phyloP scores from a whole-genome alignment of 2,888 invertebrate species.

The Allygus modestus region DNA sequence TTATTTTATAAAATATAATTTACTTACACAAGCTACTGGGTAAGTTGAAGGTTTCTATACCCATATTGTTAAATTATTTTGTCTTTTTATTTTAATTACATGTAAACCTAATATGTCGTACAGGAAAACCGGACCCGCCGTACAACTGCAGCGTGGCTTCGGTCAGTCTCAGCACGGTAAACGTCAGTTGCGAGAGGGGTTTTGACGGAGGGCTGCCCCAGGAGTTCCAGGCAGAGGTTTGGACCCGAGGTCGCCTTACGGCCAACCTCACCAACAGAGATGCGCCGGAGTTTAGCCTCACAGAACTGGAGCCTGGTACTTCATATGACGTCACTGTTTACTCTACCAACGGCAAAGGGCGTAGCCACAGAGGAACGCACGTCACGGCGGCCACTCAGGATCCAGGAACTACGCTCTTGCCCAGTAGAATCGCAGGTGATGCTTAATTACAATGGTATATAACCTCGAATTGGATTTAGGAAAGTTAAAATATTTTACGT shows the following conservation, averaged over 20 bases:
- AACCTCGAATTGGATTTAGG: neutral
- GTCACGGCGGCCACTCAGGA: slow-evolving; percentile 74
- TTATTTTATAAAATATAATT: too few relatives aligned
- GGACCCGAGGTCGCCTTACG: slow-evolving; percentile 70
- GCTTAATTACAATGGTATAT: neutral
- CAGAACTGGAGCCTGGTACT: slow-evolving; percentile 76
- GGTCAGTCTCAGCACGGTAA: slow-evolving; percentile 76
- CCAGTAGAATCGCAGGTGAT: slow-evolving; percentile 73
- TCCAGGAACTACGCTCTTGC: slow-evolving; percentile 29
- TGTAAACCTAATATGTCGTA: too few relatives aligned
- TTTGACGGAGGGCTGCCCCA: slow-evolving; percentile 78
- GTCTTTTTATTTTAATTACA: too few relatives aligned
- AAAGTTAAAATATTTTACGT: too few relatives aligned
- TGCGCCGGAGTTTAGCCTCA: slow-evolving; percentile 74
- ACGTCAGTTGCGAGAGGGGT: slow-evolving; percentile 76
- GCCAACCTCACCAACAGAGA: slow-evolving; percentile 74
- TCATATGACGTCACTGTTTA: slow-evolving; percentile 76
- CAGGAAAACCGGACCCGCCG: slow-evolving; percentile 76
- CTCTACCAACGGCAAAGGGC: slow-evolving; percentile 79
- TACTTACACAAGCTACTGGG: too few relatives aligned
- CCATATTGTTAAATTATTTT: too few relatives aligned
- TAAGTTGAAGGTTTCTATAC: too few relatives aligned
- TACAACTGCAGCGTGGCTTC: slow-evolving; percentile 76
- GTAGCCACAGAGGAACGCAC: slow-evolving; percentile 75
- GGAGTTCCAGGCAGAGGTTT: slow-evolving; percentile 74